phyloP scores from a whole-genome alignment of 2,113 vertebrate species.

The Mungos mungo region DNA sequence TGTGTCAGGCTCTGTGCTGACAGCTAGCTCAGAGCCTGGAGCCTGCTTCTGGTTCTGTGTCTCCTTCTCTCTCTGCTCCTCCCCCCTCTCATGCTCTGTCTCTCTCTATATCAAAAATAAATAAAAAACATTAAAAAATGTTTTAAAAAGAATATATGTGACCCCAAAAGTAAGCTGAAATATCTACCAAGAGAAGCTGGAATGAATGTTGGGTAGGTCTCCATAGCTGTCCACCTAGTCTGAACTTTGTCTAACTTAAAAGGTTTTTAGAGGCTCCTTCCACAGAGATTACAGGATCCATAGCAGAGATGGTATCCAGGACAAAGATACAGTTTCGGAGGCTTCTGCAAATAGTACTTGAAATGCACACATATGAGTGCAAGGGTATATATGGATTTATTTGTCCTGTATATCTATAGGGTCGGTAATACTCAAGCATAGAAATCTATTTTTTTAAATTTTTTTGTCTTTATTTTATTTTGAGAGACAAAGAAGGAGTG shows the following conservation, averaged over 20 bases:
- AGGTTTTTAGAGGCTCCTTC: not conserved
- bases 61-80: no score
- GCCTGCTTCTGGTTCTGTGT: no score
- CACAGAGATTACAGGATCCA: not conserved
- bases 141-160: not conserved
- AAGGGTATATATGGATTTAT: not conserved
- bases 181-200: not conserved
- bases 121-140: no score
- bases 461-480: no score
- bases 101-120: no score
- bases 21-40: no score
- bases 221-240: not conserved
- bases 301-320: not conserved
- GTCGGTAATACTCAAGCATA: not conserved
- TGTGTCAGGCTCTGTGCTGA: no score
- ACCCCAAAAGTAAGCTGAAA: not conserved
- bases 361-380: not conserved
- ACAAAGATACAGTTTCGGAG: not conserved
- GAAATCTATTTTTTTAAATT: not conserved
- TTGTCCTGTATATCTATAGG: not conserved
- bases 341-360: not conserved
- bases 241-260: not conserved
- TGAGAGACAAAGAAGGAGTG: no score
- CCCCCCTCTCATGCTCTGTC: no score
- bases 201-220: not conserved